A percentile compares a stretch with the other conserved stretches of the same genome.
These are phyloP conservation scores for Nomada flava DNA, from an alignment of 2,888 invertebrate genomes.

Conservation along the genomic window DNA sequence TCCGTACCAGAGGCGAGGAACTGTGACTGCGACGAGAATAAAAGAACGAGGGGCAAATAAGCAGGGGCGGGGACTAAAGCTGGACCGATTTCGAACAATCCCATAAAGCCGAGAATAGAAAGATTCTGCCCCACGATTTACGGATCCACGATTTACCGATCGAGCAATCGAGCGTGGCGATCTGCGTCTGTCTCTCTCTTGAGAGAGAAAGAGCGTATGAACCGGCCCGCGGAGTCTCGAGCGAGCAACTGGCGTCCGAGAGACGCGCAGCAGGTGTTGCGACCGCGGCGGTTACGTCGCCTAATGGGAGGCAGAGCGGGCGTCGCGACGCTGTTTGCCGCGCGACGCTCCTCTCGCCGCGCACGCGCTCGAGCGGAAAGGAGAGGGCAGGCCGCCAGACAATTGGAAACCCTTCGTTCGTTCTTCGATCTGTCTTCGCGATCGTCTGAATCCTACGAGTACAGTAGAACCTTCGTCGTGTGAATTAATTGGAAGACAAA, in stretches of 20 bases:
- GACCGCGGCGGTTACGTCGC: constrained; percentile 71
- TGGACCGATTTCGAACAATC: too few relatives aligned
- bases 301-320: constrained; percentile 69
- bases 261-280: constrained; percentile 69
- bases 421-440: neutral
- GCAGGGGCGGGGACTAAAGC: too few relatives aligned
- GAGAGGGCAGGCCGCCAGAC: constrained; percentile 3
- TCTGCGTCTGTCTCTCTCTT: neutral
- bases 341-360: constrained; percentile 44
- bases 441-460: neutral
- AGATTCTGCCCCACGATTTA: constrained; percentile 11
- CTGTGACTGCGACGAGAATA: too few relatives aligned
- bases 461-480: too few relatives aligned
- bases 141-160: constrained; percentile 33
- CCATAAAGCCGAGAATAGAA: too few relatives aligned
- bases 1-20: too few relatives aligned
- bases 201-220: constrained; percentile 34
- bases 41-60: too few relatives aligned
- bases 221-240: constrained; percentile 68
- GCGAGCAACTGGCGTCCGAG: constrained; percentile 65
- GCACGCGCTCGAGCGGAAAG: neutral
- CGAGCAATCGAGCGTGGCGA: constrained; percentile 13
- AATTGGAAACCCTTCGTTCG: constrained; percentile 45
- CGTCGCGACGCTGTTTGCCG: constrained; percentile 70
- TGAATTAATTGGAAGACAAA: too few relatives aligned